These are phyloP conservation scores for Cettia cetti DNA, from an alignment of 2,113 vertebrate species.

Conservation along the genomic window DNA sequence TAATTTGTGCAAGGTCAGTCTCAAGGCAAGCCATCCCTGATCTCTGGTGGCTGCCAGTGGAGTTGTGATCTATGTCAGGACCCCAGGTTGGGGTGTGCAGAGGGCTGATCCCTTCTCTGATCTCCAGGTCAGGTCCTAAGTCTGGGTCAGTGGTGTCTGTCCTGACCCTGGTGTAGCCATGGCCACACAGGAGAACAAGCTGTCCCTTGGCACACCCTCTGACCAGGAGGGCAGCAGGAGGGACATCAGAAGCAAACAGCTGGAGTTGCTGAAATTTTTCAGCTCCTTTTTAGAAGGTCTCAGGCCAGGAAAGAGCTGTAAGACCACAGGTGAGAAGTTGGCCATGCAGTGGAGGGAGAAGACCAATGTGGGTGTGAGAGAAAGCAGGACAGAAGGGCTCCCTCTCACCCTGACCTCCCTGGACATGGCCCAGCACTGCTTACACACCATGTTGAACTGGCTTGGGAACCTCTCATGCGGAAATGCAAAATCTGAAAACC, in stretches of 20 bases:
- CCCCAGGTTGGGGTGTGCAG: background rate
- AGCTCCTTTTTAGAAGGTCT: background rate
- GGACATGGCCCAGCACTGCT: background rate
- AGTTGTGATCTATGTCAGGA: background rate
- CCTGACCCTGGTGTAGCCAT: rapidly evolving
- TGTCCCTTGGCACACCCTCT: background rate
- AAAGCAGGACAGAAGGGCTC: background rate
- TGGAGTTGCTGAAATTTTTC: background rate
- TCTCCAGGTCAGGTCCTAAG: background rate
- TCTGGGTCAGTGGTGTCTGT: background rate
- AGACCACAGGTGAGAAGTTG: background rate
- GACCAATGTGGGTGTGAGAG: rapidly evolving
- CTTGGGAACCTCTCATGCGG: background rate
- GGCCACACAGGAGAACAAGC: background rate
- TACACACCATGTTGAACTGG: rapidly evolving
- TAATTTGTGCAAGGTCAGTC: background rate
- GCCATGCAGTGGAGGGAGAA: background rate
- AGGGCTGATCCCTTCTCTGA: background rate
- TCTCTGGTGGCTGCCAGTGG: background rate
- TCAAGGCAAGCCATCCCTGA: background rate
- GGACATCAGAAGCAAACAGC: background rate
- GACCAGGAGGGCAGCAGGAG: background rate
- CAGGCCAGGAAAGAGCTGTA: background rate
- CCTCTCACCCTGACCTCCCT: background rate
- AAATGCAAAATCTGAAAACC: background rate